Base-by-base conservation (phyloP, 2,113 vertebrate genomes). In the Aegotheles bennettii region DNA sequence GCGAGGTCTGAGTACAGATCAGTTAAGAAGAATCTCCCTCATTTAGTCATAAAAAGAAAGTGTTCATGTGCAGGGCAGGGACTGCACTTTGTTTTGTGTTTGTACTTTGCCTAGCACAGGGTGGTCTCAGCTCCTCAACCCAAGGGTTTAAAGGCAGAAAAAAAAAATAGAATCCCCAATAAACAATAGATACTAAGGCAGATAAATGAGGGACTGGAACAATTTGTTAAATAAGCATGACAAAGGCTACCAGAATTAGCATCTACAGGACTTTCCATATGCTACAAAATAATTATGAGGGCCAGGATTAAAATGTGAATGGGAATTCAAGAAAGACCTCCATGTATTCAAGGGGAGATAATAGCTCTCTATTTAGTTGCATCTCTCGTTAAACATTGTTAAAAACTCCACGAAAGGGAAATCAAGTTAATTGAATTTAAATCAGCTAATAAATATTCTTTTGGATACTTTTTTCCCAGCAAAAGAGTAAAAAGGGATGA, bases 381-480 rank as follows among this genome's bases (percentile, higher is more conserved):
- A n/a, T 42, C 61, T 94, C 78, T 67, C 57, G 77, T 65, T 73
- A 79, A 73, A 53, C 59, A 68, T n/a, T 65, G 59, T 76, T 77
- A 69, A 88, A 85, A 93, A 65, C 67, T 61, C 59, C 63, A 77
- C 53, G 75, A 88, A 88, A 86, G n/a, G 59, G 54, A 92, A 87
- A 85, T 61, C 1, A 91, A 95, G 54, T 57, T 91, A 87, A 91
- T 1, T 50, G 36, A 76, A 93, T 85, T 87, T 90, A 85, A 86
- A 92, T 73, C 63, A 65, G 67, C 36, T 79, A 83, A 85, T 56
- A 96, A 87, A 75, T 83, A 90, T 53, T 90, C 24, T 59, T 91
- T 76, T 50, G 67, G 47, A 71, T 76, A 71, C 11, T 50, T 50
- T 88, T 65, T 29, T 81, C 67, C 61, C 56, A 83, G 21, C 16